Conservation (phyloP, 2,113 vertebrate species). For the Rhea pennata region DNA sequence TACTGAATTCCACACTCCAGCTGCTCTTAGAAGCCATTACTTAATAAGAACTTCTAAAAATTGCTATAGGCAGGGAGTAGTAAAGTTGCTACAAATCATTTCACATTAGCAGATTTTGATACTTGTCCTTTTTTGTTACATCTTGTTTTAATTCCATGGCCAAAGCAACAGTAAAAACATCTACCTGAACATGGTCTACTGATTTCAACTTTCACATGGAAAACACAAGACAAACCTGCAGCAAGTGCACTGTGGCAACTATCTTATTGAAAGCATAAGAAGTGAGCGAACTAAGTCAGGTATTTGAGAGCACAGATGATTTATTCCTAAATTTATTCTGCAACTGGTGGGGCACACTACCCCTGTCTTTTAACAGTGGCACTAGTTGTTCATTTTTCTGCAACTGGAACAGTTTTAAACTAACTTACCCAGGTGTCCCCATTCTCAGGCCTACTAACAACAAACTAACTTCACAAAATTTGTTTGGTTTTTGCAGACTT, state of each 20-base stretch:
- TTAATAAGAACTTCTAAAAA: constrained; percentile 14
- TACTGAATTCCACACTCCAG: constrained; percentile 48
- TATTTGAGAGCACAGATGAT: neutral
- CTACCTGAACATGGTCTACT: neutral
- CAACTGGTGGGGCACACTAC: neutral
- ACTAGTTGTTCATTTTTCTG: neutral
- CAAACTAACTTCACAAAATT: neutral
- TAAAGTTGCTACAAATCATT: neutral
- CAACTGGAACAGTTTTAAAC: neutral
- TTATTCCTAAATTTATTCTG: neutral
- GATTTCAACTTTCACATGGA: neutral
- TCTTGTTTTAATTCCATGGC: neutral
- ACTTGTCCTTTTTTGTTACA: neutral
- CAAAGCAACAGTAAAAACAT: neutral
- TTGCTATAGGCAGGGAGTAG: neutral
- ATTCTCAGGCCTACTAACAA: neutral
- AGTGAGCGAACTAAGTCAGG: neutral
- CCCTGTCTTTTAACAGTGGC: neutral
- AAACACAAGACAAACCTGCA: neutral
- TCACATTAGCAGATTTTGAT: neutral
- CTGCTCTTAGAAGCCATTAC: constrained; percentile 2
- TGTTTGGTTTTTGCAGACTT: fast-evolving
- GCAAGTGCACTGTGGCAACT: neutral
- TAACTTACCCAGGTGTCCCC: neutral
- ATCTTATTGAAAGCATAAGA: neutral